Base-by-base conservation (phyloP, 2,113 vertebrate species). In the Tachycineta bicolor region DNA sequence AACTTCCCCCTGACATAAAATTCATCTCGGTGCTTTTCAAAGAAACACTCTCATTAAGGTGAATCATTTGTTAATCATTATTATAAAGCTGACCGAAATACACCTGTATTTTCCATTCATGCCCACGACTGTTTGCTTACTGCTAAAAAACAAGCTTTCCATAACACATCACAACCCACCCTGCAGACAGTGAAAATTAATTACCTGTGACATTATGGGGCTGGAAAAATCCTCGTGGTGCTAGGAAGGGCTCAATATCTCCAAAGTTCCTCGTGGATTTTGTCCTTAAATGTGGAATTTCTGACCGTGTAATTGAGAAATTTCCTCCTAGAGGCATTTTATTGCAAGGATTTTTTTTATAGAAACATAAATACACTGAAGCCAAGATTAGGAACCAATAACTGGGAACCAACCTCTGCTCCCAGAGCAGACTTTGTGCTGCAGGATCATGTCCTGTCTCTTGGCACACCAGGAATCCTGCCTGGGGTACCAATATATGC, bases 11-110 rank as follows among this genome's bases (percentile, higher is more conserved):
- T 9, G 52, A 65, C 25, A 47, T 83, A 73, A 96, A 95, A 82
- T 12, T 11, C 71, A 82, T 34, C 92, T 55, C 18, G 53, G 39
- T 22, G 39, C 39, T 12, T 58, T 87, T 75, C 47, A 34, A 64
- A 74, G 87, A 80, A 29, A 55, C 60, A 9, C 33, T 71, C 28
- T 58, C 88, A 49, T 97, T 96, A 95, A 92, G 56, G 80, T 86
- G 85, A 88, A 88, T 94, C 83, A 90, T 53, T 71, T 84, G 96
- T 97, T 96, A 96, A 96, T 60, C 78, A 77, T 96, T 90, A 41
- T 67, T 96, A 83, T 34, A 58, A 90, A 77, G 43, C 92, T 83
- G 88, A 76, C 37, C 92, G 92, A 71, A 91, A 91, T 29, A 44
- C 68, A 52, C 43, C 22, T 44, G 3, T 79, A 53, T 95, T 90